These are phyloP conservation scores for Linepithema humile DNA, from an alignment of 1,140 invertebrate genomes.

Conservation along the genomic window DNA sequence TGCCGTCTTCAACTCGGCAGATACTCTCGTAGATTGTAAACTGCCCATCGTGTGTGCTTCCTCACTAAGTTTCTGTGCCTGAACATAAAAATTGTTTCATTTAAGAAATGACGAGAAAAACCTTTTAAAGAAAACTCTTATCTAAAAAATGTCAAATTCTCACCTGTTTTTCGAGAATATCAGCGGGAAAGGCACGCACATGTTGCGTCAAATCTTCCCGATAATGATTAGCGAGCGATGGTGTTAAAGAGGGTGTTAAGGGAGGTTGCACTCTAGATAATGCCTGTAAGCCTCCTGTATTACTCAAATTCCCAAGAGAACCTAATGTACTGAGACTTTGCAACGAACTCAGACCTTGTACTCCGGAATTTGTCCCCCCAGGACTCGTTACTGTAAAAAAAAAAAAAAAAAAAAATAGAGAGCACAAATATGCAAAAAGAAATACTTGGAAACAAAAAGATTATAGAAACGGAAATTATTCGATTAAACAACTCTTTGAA, in stretches of 20 bases:
- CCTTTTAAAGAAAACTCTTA: neutral
- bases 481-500: too few species aligned
- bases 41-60: slow-evolving; percentile 94
- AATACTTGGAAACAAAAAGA: neutral
- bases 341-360: slow-evolving; percentile 84
- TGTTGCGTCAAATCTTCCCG: slow-evolving; percentile 95
- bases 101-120: neutral
- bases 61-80: slow-evolving; percentile 94
- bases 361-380: slow-evolving; percentile 79
- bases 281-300: slow-evolving; percentile 83
- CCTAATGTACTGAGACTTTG: slow-evolving; percentile 84
- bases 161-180: slow-evolving; percentile 97
- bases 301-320: slow-evolving; percentile 83
- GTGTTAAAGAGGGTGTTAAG: slow-evolving; percentile 90
- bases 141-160: neutral
- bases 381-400: slow-evolving; percentile 82
- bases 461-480: neutral
- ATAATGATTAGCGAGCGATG: slow-evolving; percentile 96
- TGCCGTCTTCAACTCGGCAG: slow-evolving; percentile 97
- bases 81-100: slow-evolving; percentile 66
- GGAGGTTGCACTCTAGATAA: slow-evolving; percentile 83
- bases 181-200: slow-evolving; percentile 96
- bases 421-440: neutral
- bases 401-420: slow-evolving; percentile 35
- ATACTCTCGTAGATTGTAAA: slow-evolving; percentile 96